phyloP scores from a whole-genome alignment of 2,888 invertebrate species.

The Hirtodrosophila confusa region DNA sequence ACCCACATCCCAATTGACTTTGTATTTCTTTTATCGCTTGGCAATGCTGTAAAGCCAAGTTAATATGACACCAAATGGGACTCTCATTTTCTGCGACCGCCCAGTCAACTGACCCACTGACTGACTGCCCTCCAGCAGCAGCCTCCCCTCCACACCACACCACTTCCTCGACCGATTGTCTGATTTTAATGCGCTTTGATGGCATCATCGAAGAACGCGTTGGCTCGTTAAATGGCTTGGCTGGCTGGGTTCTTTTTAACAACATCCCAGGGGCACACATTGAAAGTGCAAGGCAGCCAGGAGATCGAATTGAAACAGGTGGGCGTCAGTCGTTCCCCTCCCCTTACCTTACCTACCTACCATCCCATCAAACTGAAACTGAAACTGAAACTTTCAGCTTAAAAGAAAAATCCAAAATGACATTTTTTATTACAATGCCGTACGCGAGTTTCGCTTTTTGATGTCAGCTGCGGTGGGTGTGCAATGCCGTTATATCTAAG shows the following conservation, averaged over 20 bases:
- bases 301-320: conserved; percentile 38
- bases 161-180: conserved; percentile 20
- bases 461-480: conserved; percentile 54
- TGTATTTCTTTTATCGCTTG: conserved; percentile 10
- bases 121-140: conserved; percentile 10
- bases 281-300: conserved; percentile 47
- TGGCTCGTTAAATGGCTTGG: conserved; percentile 40
- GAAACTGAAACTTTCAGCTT: conserved; percentile 37
- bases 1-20: conserved; percentile 19
- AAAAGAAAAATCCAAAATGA: conserved; percentile 43
- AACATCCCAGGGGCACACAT: conserved; percentile 27
- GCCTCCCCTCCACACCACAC: conserved; percentile 4
- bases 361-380: conserved; percentile 3
- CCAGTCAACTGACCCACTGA: conserved; percentile 40
- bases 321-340: conserved; percentile 27
- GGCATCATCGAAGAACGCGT: conserved; percentile 53
- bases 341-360: too few relatives aligned
- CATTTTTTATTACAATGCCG: conserved; percentile 44
- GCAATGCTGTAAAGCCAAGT: conserved; percentile 22
- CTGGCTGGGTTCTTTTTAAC: conserved; percentile 15
- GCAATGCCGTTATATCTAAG: conserved; percentile 43
- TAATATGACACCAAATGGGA: conserved; percentile 36
- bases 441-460: conserved; percentile 30
- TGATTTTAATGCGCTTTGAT: conserved; percentile 46
- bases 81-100: conserved; percentile 41